Conservation (phyloP, 2,113 vertebrate species). For the Aplodontia rufa region DNA sequence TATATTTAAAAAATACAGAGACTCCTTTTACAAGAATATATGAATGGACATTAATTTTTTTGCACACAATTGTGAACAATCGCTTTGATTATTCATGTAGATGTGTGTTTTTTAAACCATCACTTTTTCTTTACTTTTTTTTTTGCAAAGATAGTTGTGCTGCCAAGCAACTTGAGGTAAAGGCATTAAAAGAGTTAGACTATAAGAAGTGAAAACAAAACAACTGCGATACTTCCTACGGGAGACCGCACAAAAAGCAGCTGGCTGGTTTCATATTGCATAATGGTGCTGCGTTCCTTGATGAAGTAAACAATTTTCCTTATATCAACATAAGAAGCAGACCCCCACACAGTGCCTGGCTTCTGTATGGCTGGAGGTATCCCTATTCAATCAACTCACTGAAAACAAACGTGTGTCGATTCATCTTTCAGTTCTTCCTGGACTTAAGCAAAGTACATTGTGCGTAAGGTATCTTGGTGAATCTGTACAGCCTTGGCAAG, state of each 20-base stretch:
- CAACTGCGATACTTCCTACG: conserved; percentile 82
- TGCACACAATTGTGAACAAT: conserved; percentile 81
- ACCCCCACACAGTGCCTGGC: conserved; percentile 90
- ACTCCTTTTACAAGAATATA: conserved; percentile 69
- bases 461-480: conserved; percentile 99
- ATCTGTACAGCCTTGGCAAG: conserved; percentile 99
- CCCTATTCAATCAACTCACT: conserved; percentile 85
- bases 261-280: conserved; percentile 99
- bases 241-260: conserved; percentile 87
- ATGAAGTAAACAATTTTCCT: conserved; percentile 89
- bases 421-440: conserved; percentile 82
- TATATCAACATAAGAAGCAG: conserved; percentile 83
- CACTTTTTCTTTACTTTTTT: conserved; percentile 67
- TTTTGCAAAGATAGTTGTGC: conserved; percentile 91
- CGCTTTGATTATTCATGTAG: conserved; percentile 77
- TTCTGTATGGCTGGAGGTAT: conserved; percentile 87
- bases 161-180: conserved; percentile 93
- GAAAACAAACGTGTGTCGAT: conserved; percentile 87
- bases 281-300: conserved; percentile 95
- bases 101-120: conserved; percentile 72
- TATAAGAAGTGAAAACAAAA: conserved; percentile 81
- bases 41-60: conserved; percentile 72
- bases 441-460: conserved; percentile 99
- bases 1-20: conserved; percentile 71
- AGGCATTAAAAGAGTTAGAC: conserved; percentile 88